Base-by-base conservation (phyloP, 2,888 invertebrate genomes). In the Andrena trimmerana region DNA sequence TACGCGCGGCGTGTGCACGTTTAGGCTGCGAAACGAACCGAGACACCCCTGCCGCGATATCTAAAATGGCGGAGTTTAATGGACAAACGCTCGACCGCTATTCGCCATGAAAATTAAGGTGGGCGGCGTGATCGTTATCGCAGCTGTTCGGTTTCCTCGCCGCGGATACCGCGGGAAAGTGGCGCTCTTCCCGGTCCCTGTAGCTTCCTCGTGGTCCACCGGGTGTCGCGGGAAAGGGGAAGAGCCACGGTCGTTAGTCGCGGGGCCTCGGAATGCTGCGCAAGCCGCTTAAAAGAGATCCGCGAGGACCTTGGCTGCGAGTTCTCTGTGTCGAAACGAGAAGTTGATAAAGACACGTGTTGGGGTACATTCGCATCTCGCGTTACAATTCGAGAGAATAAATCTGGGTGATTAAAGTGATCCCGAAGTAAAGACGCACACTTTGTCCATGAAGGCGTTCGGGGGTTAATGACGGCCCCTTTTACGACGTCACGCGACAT, bases 41-140 rank as follows among this genome's bases (percentile, higher is more conserved):
- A 88, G 79, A 88, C 88, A 89, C 89, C 88, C 89, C 86, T 86
- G 81, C 81, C 81, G 84, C 84, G 75, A 77, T 77, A 77, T 86
- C 73, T 83, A 89, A 89, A 89, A 89, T 89, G 88, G 88, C 88
- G 88, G 88, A 86, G 86, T 86, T 89, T 89, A 88, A 88, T 88
- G 88, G 89, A 85, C 80, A 88, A 81, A n/a, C 79, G 86, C 70
- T 78, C 70, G 75, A 16, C 57, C 80, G 81, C 82, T 83, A 89
- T 88, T 89, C 88, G 76, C 66, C 76, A 75, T 73, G 86, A 78
- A 78, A 81, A 76, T 84, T 83, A 83, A 88, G 84, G 81, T 86
- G 75, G 86, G 86, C 86, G 84, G 81, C 72, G 59, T 62, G 88
- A 87, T 86, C 50, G 33, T 83, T 88, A 89, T 88, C 89, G 78